Evolutionary conservation across 2,888 invertebrate species (phyloP), one percentile per base, ranked within the genome.

Genomic region (Gymnoscelis rufifasciata): DNA sequence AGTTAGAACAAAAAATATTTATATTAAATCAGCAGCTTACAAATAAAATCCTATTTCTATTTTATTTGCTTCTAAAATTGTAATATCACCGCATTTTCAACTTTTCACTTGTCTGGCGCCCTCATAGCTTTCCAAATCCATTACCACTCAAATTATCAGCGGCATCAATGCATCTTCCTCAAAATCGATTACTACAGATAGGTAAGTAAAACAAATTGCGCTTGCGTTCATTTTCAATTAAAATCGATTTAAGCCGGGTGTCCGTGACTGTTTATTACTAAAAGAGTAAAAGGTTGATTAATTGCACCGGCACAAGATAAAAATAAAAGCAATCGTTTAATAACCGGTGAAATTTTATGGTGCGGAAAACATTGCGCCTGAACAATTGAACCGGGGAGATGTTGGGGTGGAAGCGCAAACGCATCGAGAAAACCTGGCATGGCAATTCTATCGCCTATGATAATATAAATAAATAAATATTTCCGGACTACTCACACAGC

Each of bases 371-470:
- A 84, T 84, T 83, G 74, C 74, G 59, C 62, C 62, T 65, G 62
- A 79, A 83, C 81, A 88, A 86, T 83, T 73, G 72, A 73, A 72
- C 72, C 71, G 64, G 62, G 70, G 69, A 69, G 75, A 75, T 74
- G 77, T 70, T 67, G 74, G 66, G 76, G 74, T 74, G 74, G 74
- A 79, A 78, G 77, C 76, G 74, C 75, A 74, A 71, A 71, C 60
- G 60, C 73, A 82, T 81, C 74, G 77, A 81, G 78, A 86, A 83
- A n/a, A n/a, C n/a, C n/a, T n/a, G n/a, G n/a, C n/a, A n/a, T n/a
- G n/a, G n/a, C n/a, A n/a, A n/a, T n/a, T n/a, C n/a, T n/a, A n/a
- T n/a, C n/a, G n/a, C n/a, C n/a, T n/a, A n/a, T n/a, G n/a, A n/a
- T n/a, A n/a, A n/a, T n/a, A n/a, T n/a, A n/a, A n/a, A n/a, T n/a